These are phyloP conservation scores for Macrobrachium rosenbergii DNA, from an alignment of 1,140 invertebrate species.

Conservation along the genomic window DNA sequence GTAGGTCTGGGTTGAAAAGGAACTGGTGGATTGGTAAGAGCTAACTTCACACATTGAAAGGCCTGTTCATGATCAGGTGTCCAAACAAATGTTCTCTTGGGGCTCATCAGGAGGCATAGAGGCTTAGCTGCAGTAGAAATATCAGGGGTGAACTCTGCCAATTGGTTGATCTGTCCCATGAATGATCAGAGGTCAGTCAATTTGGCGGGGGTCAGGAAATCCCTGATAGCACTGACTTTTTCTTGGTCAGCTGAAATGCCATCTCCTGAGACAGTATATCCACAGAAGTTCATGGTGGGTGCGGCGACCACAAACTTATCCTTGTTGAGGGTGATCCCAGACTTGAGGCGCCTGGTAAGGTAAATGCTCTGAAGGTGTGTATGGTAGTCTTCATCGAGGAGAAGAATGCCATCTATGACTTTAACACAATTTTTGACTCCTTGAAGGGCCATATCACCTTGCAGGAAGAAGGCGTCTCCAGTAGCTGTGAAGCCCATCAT, in stretches of 20 bases:
- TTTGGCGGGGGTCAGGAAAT: neutral
- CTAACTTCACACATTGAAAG: no score
- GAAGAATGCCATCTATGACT: no score
- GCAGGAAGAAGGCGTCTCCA: no score
- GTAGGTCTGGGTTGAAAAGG: no score
- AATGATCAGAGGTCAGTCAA: neutral
- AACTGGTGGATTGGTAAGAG: no score
- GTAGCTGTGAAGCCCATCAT: no score
- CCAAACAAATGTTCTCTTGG: neutral
- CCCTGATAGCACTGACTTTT: no score
- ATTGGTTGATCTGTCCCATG: neutral
- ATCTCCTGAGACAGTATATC: neutral
- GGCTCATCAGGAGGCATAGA: neutral
- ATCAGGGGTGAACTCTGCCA: slow-evolving; percentile 12
- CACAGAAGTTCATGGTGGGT: slow-evolving; percentile 5
- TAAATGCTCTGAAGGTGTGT: no score
- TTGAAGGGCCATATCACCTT: no score
- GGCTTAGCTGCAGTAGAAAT: neutral
- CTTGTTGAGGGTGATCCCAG: slow-evolving; percentile 7
- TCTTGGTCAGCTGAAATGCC: neutral
- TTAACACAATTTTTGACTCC: neutral
- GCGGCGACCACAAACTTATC: slow-evolving; percentile 14
- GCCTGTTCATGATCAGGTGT: neutral
- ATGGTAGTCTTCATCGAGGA: no score
- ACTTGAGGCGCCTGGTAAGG: no score